A percentile compares a stretch with the other conserved stretches of the same genome.
phyloP scores from a whole-genome alignment of 2,113 vertebrate species.

The Cheilinus undulatus region DNA sequence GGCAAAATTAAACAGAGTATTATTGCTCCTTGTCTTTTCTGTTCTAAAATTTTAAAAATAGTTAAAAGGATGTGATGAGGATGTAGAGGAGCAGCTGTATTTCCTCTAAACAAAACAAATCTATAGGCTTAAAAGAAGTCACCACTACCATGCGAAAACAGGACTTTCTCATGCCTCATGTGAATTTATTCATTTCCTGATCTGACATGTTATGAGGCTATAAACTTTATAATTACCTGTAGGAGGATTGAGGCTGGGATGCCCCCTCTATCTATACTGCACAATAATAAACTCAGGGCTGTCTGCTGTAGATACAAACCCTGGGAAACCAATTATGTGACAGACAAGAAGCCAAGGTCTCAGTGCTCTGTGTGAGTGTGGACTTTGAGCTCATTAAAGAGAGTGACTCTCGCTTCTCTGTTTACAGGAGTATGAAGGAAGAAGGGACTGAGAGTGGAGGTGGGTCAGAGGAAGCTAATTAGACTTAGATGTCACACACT shows the following conservation, averaged over 20 bases:
- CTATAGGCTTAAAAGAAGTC: not conserved
- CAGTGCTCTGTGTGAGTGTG: not conserved
- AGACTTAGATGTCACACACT: not conserved
- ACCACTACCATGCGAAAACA: not conserved
- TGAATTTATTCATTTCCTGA: not conserved
- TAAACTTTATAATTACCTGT: constrained; percentile 19
- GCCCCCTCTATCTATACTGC: not conserved
- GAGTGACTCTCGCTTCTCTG: constrained; percentile 23
- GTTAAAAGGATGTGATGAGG: too few species aligned
- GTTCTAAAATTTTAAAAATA: too few species aligned
- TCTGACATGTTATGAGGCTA: constrained; percentile 1
- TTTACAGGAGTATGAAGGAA: constrained; percentile 33
- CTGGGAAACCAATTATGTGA: constrained; percentile 16
- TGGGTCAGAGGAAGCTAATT: not conserved
- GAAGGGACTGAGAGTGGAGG: not conserved
- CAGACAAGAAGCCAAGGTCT: constrained; percentile 28
- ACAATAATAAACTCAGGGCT: not conserved
- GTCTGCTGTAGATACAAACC: not conserved
- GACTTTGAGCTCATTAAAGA: constrained; percentile 46
- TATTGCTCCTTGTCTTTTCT: not conserved
- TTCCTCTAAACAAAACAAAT: not conserved
- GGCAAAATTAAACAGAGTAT: too few species aligned
- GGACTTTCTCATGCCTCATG: not conserved
- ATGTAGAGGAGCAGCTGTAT: not conserved
- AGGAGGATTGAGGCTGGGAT: not conserved